Conservation (phyloP, 2,888 invertebrate genomes). For the Anorthoa munda region DNA sequence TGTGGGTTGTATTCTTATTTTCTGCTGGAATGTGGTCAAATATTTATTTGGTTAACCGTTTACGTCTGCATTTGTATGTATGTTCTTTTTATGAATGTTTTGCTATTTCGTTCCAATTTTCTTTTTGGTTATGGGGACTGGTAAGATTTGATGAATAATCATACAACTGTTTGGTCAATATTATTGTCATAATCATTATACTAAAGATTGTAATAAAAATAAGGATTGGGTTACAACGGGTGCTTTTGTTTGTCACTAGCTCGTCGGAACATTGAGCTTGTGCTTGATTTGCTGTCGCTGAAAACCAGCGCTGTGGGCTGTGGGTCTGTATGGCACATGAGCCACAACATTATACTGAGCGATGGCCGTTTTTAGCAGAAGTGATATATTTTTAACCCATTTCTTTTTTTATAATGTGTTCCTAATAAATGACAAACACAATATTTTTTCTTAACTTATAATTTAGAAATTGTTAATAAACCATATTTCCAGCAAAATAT, state of each 20-base stretch:
- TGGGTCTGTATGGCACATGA: too few relatives aligned
- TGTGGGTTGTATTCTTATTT: slow-evolving; percentile 78
- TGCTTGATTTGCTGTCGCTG: neutral
- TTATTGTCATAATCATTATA: slow-evolving; percentile 7
- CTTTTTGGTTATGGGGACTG: neutral
- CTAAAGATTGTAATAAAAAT: neutral
- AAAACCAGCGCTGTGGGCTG: neutral
- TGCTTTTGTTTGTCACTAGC: neutral
- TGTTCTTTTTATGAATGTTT: slow-evolving; percentile 20
- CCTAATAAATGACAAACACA: too few relatives aligned
- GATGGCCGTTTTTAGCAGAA: too few relatives aligned
- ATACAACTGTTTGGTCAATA: slow-evolving; percentile 9
- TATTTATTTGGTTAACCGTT: slow-evolving; percentile 46
- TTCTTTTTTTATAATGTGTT: too few relatives aligned
- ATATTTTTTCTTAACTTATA: too few relatives aligned
- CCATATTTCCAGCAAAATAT: too few relatives aligned
- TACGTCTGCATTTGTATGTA: slow-evolving; percentile 20
- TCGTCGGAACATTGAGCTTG: neutral
- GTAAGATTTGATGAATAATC: slow-evolving; percentile 32
- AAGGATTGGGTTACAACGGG: neutral
- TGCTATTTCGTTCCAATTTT: slow-evolving; percentile 20
- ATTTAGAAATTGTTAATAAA: too few relatives aligned
- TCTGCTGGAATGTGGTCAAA: slow-evolving; percentile 69
- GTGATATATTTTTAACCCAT: too few relatives aligned
- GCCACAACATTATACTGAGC: too few relatives aligned